Base-by-base conservation (phyloP, 1,140 invertebrate species). In the Drosophila sechellia region DNA sequence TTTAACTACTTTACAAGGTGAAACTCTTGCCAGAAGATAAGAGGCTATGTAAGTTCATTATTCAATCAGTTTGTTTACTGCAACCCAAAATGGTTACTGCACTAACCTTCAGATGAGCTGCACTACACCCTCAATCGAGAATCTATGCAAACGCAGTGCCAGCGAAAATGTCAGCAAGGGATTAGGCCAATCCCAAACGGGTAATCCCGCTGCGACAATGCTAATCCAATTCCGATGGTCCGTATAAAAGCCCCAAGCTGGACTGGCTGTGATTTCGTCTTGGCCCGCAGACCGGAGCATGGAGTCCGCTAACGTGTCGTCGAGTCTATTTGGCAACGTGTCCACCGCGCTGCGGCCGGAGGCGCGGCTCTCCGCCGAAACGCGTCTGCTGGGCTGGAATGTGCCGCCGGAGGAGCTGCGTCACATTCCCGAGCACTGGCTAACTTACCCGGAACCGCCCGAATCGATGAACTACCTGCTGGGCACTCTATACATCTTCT, bases 401-500 rank as follows among this genome's bases (percentile, higher is more conserved):
- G 94, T 97, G 13, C 95, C 95, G 8, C 93, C 95, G 15, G 96
- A 96, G 49, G 96, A 97, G 79, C 92, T 97, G 64, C 92, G 94
- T 42, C 94, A 96, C 65, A 95, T 98, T 75, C 96, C 96, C 25
- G 96, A 96, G 79, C 97, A 97, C 91, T 98, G 96, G 96, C 94
- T 97, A 22, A 92, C 93, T 20, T 97, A 95, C 92, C 94, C 95
- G 11, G 96, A 96, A 83, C 96, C 96, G 4, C 96, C 96, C 50
- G 95, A 96, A 50, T 95, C 96, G 55, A 94, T 97, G 77, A 97
- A 98, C 92, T 97, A 97, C 83, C 93, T 97, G 10, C 93, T 98
- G n/a, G 97, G 95, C 1, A 93, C 97, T 46, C 92, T 97, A 59
- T 98, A 98, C 84, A 94, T 95, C 31, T 94, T 96, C 59, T 96